Percentiles rank a stretch among this genome's conserved stretches.
phyloP scores from a whole-genome alignment of 2,113 vertebrate species.

The Hylia prasina region DNA sequence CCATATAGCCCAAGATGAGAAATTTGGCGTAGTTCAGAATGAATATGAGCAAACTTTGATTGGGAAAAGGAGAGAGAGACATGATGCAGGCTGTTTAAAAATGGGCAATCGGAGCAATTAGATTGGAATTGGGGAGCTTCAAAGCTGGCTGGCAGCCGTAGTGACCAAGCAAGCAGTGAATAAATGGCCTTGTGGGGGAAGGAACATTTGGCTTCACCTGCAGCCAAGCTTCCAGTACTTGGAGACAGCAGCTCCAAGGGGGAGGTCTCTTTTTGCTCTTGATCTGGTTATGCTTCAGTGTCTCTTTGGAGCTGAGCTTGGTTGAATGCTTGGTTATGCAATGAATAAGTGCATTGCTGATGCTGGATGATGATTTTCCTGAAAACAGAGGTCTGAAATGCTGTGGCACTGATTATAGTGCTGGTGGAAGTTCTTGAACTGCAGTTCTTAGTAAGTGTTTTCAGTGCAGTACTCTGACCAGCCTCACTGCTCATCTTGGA shows the following conservation, averaged over 20 bases:
- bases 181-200: neutral
- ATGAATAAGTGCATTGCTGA: neutral
- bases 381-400: neutral
- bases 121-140: neutral
- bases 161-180: neutral
- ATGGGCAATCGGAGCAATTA: neutral
- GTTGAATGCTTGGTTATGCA: neutral
- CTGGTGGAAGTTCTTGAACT: neutral
- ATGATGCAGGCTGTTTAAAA: neutral
- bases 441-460: neutral
- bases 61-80: neutral
- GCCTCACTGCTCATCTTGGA: neutral
- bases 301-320: neutral
- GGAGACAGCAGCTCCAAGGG: neutral
- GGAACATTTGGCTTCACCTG: neutral
- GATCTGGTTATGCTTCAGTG: neutral
- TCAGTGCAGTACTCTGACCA: neutral
- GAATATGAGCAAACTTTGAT: neutral
- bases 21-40: neutral
- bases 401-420: neutral
- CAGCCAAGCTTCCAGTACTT: rapidly evolving
- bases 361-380: neutral
- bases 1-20: neutral
- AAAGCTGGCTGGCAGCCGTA: rapidly evolving
- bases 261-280: neutral